Evolutionary conservation across 2,113 vertebrate species (phyloP).

Genomic region (Periophthalmus modestus): DNA sequence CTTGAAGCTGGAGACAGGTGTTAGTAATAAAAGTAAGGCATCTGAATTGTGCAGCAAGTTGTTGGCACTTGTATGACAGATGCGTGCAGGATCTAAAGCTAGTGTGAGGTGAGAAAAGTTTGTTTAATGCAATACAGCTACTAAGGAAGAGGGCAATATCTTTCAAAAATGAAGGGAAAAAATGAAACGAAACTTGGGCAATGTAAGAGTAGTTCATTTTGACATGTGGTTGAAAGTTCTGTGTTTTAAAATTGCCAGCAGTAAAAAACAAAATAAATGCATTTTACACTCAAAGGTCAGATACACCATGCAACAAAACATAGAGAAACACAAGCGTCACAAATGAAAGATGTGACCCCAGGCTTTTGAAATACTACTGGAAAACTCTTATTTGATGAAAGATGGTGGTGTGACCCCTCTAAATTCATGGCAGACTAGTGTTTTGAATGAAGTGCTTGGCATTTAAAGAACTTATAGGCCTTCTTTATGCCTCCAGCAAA

Average conservation of each 20-base stretch:
- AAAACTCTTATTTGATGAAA: constrained; percentile 19
- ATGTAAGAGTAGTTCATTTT: constrained; percentile 6
- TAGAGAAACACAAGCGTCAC: constrained; percentile 19
- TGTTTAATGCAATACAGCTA: background rate
- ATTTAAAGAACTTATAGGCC: background rate
- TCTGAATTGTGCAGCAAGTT: background rate
- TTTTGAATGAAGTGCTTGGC: background rate
- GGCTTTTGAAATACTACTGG: constrained; percentile 1
- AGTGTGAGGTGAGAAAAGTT: background rate
- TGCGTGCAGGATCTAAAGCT: background rate
- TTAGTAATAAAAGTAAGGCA: background rate
- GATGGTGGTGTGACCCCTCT: background rate
- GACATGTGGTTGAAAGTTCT: constrained; percentile 20
- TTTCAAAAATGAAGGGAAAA: too few relatives aligned
- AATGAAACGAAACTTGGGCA: background rate
- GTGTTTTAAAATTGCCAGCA: constrained; percentile 32
- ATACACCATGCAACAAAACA: constrained; percentile 16
- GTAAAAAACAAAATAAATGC: constrained; percentile 32
- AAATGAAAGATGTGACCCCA: constrained; percentile 23
- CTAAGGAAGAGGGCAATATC: background rate
- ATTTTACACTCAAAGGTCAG: constrained; percentile 18
- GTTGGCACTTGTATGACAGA: background rate
- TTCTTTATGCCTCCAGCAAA: background rate
- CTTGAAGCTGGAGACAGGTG: constrained; percentile 8
- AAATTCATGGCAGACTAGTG: background rate